Conservation (phyloP, 2,113 vertebrate species). For the Hippocampus mohnikei region DNA sequence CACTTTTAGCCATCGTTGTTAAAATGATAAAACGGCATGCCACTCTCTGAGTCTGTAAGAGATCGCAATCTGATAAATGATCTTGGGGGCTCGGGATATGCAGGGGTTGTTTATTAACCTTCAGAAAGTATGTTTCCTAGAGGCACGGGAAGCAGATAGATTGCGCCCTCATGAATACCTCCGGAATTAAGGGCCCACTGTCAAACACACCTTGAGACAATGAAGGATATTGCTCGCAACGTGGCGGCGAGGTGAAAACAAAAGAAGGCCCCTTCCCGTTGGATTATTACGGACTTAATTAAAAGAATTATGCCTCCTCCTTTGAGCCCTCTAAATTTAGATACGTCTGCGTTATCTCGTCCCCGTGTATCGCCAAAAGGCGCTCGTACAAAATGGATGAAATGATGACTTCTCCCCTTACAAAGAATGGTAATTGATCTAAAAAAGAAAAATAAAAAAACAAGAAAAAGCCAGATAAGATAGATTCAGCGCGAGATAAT, state of each 20-base stretch:
- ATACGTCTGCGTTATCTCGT: constrained; percentile 41
- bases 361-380: constrained; percentile 33
- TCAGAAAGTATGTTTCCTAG: constrained; percentile 70
- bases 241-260: constrained; percentile 28
- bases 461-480: constrained; percentile 20
- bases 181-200: constrained; percentile 63
- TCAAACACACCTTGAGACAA: constrained; percentile 60
- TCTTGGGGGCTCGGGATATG: constrained; percentile 59
- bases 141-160: constrained; percentile 65
- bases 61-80: constrained; percentile 74
- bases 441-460: constrained; percentile 40
- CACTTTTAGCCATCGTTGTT: constrained; percentile 71
- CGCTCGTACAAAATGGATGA: constrained; percentile 45
- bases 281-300: constrained; percentile 58
- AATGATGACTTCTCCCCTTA: constrained; percentile 36
- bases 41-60: constrained; percentile 69
- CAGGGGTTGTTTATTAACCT: constrained; percentile 74
- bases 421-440: constrained; percentile 42
- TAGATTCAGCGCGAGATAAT: constrained; percentile 31
- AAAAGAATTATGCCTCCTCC: constrained; percentile 58
- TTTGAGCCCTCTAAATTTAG: constrained; percentile 66
- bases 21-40: constrained; percentile 74
- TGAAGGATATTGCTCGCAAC: constrained; percentile 46
- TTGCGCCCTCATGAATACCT: constrained; percentile 68
- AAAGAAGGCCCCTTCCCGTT: constrained; percentile 17